Evolutionary conservation across 64 coral and sea anemone genomes (phyloP).

Genomic region (Catalaphyllia jardinei): DNA sequence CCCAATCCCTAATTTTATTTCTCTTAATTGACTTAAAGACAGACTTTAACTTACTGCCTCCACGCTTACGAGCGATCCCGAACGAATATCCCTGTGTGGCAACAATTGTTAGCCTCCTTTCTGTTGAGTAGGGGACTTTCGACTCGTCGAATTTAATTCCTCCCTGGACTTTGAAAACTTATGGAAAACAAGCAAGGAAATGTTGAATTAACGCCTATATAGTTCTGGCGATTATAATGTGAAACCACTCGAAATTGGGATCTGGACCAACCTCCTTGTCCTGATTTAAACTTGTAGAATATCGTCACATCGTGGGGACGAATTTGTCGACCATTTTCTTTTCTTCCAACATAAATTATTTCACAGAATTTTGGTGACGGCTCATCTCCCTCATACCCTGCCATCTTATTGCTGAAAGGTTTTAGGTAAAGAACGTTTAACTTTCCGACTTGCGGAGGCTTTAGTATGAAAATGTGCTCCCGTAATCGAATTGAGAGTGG

Average conservation of each 20-base stretch:
- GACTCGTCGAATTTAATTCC: not conserved
- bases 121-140: not conserved
- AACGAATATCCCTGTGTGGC: not conserved
- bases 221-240: not conserved
- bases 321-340: not conserved
- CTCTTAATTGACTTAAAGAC: not conserved
- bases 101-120: not conserved
- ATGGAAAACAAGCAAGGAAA: not conserved
- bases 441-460: not conserved
- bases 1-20: not conserved
- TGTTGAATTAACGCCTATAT: not conserved
- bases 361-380: not conserved
- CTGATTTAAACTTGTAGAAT: constrained; percentile 1
- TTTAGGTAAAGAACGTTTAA: not conserved
- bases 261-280: not conserved
- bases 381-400: not conserved
- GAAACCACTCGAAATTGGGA: not conserved
- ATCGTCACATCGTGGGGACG: not conserved
- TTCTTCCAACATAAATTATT: not conserved
- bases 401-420: not conserved
- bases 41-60: not conserved
- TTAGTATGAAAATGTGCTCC: not conserved
- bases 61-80: not conserved
- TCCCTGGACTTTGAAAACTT: not conserved
- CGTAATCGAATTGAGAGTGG: too few relatives aligned